Evolutionary conservation across 30 jellyfish, hydroid and myxozoan species (phyloP).

Genomic region (Turritopsis dohrnii): DNA sequence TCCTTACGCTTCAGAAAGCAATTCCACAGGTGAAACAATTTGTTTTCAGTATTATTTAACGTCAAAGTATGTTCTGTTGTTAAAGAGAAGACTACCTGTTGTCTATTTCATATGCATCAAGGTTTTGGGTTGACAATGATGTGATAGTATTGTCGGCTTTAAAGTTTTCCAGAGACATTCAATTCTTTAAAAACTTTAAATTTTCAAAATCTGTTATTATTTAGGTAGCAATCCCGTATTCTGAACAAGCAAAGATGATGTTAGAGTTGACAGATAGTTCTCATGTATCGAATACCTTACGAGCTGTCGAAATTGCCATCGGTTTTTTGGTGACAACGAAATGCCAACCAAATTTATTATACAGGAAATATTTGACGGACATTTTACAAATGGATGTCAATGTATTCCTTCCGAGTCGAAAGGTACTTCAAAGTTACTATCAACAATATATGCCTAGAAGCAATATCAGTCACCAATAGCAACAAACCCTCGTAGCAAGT

Average conservation of each 20-base stretch:
- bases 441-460: neutral
- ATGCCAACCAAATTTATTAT: conserved; percentile 43
- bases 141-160: too few relatives aligned
- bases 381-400: conserved; percentile 40
- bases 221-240: conserved; percentile 40
- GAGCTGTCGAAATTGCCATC: conserved; percentile 57
- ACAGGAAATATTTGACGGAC: conserved; percentile 45
- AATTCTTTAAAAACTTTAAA: too few relatives aligned
- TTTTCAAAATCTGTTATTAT: too few relatives aligned
- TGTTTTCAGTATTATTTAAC: neutral
- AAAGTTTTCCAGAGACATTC: too few relatives aligned
- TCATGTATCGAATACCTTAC: conserved; percentile 54
- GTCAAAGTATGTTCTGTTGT: too few relatives aligned
- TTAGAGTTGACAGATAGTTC: conserved; percentile 41
- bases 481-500: too few relatives aligned
- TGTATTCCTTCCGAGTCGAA: conserved; percentile 43
- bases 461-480: too few relatives aligned
- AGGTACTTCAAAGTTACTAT: conserved; percentile 25
- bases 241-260: conserved; percentile 49
- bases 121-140: too few relatives aligned
- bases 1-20: neutral
- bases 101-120: too few relatives aligned
- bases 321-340: conserved; percentile 55
- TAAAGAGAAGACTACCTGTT: too few relatives aligned
- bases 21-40: neutral